Evolutionary conservation across 2,888 invertebrate genomes (phyloP).

Genomic region (Magallana nippona): DNA sequence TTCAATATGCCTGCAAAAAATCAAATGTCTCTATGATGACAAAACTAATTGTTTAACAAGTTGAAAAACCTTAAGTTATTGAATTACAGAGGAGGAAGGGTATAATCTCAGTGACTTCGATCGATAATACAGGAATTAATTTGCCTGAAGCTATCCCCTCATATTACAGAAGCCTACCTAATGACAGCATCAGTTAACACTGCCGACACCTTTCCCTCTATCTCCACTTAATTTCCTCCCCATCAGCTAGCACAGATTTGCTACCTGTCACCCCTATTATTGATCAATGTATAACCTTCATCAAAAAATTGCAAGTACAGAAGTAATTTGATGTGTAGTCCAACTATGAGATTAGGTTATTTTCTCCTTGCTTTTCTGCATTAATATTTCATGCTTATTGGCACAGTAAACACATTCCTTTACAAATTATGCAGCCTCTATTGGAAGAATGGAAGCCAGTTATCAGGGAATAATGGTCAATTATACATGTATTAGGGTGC

Average conservation of each 20-base stretch:
- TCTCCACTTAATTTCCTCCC: not conserved
- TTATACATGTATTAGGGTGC: not conserved
- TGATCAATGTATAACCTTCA: not conserved
- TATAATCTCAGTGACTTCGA: not conserved
- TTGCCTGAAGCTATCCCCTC: not conserved
- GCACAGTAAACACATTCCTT: not conserved
- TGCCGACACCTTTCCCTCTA: not conserved
- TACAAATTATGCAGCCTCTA: not conserved
- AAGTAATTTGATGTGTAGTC: constrained; percentile 7
- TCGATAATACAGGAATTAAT: not conserved
- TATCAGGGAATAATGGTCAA: constrained; percentile 20
- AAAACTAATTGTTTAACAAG: too few relatives aligned
- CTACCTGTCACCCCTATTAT: not conserved
- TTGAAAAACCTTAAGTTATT: too few relatives aligned
- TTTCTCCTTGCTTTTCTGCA: constrained; percentile 12
- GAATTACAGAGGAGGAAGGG: not conserved
- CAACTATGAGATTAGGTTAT: constrained; percentile 14
- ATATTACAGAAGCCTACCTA: not conserved
- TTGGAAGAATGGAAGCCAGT: not conserved
- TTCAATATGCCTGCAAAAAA: too few relatives aligned
- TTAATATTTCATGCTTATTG: constrained; percentile 14
- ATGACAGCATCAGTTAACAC: not conserved
- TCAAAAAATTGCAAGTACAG: not conserved
- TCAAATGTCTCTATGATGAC: too few relatives aligned
- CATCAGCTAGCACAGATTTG: not conserved